Conservation (phyloP, 1,140 invertebrate species). For the Drosophila athabasca region DNA sequence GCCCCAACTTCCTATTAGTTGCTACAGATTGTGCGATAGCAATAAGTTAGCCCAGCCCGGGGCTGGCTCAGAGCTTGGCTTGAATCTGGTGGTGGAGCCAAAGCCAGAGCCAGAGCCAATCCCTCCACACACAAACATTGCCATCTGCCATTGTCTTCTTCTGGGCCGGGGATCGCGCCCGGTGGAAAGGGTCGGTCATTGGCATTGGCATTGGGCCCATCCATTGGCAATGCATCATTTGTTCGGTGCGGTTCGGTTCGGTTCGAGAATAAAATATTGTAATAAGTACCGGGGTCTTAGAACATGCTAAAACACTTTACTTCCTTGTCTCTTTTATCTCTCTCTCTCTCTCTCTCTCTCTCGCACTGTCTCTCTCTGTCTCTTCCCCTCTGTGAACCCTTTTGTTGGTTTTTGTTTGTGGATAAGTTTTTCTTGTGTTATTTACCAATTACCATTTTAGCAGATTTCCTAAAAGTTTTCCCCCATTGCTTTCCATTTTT, state of each 20-base stretch:
- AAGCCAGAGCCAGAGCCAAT: slow-evolving; percentile 13
- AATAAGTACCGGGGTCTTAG: slow-evolving; percentile 42
- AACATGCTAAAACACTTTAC: slow-evolving; percentile 36
- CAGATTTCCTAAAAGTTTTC: slow-evolving; percentile 34
- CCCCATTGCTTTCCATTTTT: slow-evolving; percentile 5
- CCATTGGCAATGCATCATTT: slow-evolving; percentile 66
- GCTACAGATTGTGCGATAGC: slow-evolving; percentile 79
- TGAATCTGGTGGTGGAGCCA: slow-evolving; percentile 12
- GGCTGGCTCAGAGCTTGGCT: slow-evolving; percentile 26
- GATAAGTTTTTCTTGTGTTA: slow-evolving; percentile 46
- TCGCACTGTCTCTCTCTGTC: neutral
- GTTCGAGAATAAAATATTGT: slow-evolving; percentile 63
- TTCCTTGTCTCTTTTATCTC: slow-evolving; percentile 18
- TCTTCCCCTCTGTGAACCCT: too few species aligned
- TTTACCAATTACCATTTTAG: slow-evolving; percentile 58
- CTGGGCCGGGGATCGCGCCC: slow-evolving; percentile 17
- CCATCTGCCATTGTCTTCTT: slow-evolving; percentile 58
- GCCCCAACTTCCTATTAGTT: slow-evolving; percentile 78
- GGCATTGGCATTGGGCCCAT: slow-evolving; percentile 13
- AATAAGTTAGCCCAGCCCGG: slow-evolving; percentile 68
- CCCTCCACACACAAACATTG: slow-evolving; percentile 39
- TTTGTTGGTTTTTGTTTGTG: slow-evolving; percentile 24
- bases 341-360: slow-evolving; percentile 2
- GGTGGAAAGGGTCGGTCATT: slow-evolving; percentile 38
- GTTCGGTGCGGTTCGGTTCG: slow-evolving; percentile 34